Evolutionary conservation across 1,140 invertebrate genomes (phyloP), one percentile per base, ranked within the genome.

Genomic region (Dendroctonus valens): DNA sequence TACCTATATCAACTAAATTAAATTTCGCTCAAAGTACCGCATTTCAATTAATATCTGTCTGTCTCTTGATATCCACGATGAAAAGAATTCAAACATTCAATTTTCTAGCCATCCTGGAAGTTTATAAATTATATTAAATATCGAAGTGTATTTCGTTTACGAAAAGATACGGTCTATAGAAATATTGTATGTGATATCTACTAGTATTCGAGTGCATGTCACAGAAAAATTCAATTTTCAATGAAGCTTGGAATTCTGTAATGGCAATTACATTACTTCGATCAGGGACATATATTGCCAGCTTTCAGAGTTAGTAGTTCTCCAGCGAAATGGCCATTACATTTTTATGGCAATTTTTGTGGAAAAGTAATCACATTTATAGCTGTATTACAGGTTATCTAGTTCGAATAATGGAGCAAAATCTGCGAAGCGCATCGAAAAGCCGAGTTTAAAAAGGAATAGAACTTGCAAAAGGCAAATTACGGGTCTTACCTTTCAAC

Each of bases 181-280:
- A 55, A 55, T 1, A 26, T 55, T 55, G 39, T n/a, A 55, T 55
- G 12, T 26, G 39, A 55, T 14, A 37, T 55, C 53, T 41, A 41
- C 4, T n/a, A 40, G 55, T 26, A 58, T 58, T 58, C 14, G 37
- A 58, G 55, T 44, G 55, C 55, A 58, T 44, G 55, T 58, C 41
- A 44, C 55, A 8, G 41, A 58, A 58, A 58, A 58, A 58, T 58
- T 58, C 55, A 58, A 58, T 58, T 58, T 58, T 15, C 55, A 58
- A 44, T 58, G 55, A 58, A 44, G 12, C 40, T 58, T 12, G 8
- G 4, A 12, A 46, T 46, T 58, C 55, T 42, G 41, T 44, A 58
- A 42, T 46, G 37, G 41, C 55, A 58, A 58, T 58, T 58, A 42
- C 41, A 42, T 14, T 12, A 44, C 12, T 12, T 7, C 15, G 41